A percentile compares a stretch with the other conserved stretches of the same genome.
Conservation (phyloP, 1,140 invertebrate species). For the Pseudomyrmex flavicornis region DNA sequence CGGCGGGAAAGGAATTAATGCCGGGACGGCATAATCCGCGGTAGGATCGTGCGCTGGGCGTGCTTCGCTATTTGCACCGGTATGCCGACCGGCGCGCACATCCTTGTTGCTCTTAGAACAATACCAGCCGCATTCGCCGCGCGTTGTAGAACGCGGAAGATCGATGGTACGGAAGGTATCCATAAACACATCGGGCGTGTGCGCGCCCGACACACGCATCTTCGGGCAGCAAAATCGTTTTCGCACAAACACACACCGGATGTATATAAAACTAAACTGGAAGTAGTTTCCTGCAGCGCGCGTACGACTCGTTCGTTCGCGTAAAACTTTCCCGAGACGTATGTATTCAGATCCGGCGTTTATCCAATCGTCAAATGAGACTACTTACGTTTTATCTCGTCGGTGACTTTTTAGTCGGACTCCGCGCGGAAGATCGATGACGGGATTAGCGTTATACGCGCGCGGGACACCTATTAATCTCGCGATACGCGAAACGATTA, state of each 20-base stretch:
- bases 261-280: slow-evolving; percentile 8
- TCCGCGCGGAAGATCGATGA: slow-evolving; percentile 11
- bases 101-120: slow-evolving; percentile 59
- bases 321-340: slow-evolving; percentile 26
- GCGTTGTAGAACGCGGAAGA: slow-evolving; percentile 69
- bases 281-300: slow-evolving; percentile 29
- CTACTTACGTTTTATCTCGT: slow-evolving; percentile 29
- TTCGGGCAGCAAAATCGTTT: slow-evolving; percentile 38
- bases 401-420: slow-evolving; percentile 2
- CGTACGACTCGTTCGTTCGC: slow-evolving; percentile 44
- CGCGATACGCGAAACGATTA: not conserved
- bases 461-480: not conserved
- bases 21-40: slow-evolving; percentile 36
- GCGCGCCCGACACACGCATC: slow-evolving; percentile 43
- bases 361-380: slow-evolving; percentile 40
- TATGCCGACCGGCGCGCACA: slow-evolving; percentile 19
- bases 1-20: slow-evolving; percentile 37
- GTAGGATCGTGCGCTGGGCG: slow-evolving; percentile 45
- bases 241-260: slow-evolving; percentile 25
- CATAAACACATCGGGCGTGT: slow-evolving; percentile 43
- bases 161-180: slow-evolving; percentile 64
- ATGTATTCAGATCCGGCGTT: not conserved
- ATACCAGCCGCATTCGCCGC: slow-evolving; percentile 28
- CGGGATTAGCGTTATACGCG: slow-evolving; percentile 5
- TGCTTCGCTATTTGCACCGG: slow-evolving; percentile 44